Conservation (phyloP, 2,888 invertebrate species). For the Lathronympha strigana region DNA sequence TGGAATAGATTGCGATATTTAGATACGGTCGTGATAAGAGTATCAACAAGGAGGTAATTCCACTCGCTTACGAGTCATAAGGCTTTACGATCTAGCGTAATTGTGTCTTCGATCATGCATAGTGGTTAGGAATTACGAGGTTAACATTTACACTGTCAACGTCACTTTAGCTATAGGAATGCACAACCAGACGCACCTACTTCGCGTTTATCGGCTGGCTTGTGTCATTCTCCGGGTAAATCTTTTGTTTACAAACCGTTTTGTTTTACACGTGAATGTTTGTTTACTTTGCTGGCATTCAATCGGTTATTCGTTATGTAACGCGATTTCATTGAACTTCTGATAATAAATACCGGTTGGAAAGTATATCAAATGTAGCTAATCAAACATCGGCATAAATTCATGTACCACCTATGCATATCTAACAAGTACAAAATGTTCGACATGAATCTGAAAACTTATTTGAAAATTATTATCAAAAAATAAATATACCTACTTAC, state of each 20-base stretch:
- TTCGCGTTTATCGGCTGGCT: constrained; percentile 25
- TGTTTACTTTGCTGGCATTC: constrained; percentile 14
- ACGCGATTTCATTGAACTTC: not conserved
- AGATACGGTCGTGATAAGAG: constrained; percentile 39
- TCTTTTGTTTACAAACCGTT: constrained; percentile 35
- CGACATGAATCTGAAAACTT: no score
- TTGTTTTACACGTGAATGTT: constrained; percentile 21
- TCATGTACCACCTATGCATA: no score
- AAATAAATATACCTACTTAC: no score
- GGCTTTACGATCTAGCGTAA: not conserved
- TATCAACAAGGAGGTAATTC: constrained; percentile 23
- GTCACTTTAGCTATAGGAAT: not conserved
- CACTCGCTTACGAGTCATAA: not conserved
- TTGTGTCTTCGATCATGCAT: not conserved
- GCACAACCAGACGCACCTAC: constrained; percentile 27
- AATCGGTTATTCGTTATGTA: constrained; percentile 15
- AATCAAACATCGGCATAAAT: not conserved
- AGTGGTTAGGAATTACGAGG: not conserved
- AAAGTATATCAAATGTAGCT: not conserved
- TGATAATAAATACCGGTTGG: not conserved
- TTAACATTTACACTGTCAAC: not conserved
- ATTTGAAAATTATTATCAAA: no score
- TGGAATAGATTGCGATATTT: constrained; percentile 31
- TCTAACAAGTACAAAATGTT: no score
- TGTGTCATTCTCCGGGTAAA: constrained; percentile 27